Conservation (phyloP, 2,888 invertebrate species). For the Drosophila putrida region DNA sequence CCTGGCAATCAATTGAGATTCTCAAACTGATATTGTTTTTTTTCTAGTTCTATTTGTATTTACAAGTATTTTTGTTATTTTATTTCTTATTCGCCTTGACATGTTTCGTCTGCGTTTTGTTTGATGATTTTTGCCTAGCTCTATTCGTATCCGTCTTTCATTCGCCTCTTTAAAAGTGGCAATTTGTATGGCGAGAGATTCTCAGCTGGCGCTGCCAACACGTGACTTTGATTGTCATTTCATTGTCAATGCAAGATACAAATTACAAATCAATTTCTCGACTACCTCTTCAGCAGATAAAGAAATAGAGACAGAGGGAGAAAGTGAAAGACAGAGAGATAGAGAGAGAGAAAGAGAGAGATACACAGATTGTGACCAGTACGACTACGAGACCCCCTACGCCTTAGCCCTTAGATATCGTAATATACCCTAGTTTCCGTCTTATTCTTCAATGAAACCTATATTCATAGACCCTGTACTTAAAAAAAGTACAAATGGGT, state of each 20-base stretch:
- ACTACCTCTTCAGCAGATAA: constrained; percentile 3
- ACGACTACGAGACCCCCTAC: too few species aligned
- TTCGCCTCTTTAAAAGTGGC: constrained; percentile 38
- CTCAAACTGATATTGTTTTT: constrained; percentile 37
- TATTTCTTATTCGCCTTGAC: constrained; percentile 56
- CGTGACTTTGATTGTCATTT: constrained; percentile 80
- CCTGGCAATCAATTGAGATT: constrained; percentile 71
- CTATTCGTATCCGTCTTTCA: constrained; percentile 22
- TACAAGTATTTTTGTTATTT: constrained; percentile 3
- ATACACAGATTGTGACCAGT: too few species aligned
- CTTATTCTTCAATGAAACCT: too few species aligned
- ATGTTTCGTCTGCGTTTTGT: constrained; percentile 45
- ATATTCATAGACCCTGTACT: too few species aligned
- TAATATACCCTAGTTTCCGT: too few species aligned
- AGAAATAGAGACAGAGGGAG: background rate
- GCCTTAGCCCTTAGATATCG: too few species aligned
- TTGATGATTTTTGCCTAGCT: constrained; percentile 33
- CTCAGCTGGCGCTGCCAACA: constrained; percentile 68
- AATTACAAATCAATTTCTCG: constrained; percentile 64
- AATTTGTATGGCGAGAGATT: constrained; percentile 50
- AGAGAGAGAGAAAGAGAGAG: background rate
- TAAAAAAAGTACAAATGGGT: too few species aligned
- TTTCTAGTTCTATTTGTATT: constrained; percentile 14
- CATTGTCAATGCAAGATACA: constrained; percentile 74
- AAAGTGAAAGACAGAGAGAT: background rate